Evolutionary conservation across 2,888 invertebrate genomes (phyloP).

Genomic region (Mesodorylaimus sp.): DNA sequence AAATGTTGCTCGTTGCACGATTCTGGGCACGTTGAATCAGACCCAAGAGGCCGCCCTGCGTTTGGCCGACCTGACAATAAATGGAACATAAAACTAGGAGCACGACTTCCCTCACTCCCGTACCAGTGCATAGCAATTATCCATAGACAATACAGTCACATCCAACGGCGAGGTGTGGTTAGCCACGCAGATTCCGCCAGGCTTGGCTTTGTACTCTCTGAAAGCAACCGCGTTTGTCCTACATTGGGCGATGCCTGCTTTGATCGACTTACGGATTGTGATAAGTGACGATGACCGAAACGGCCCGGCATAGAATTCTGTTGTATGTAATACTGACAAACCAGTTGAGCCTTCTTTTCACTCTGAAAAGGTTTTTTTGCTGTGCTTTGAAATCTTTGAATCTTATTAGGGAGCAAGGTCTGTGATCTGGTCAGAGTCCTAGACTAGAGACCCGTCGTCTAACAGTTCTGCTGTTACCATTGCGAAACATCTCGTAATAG

Average conservation of each 20-base stretch:
- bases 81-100: too few species aligned
- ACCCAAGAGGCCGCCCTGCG: conserved; percentile 82
- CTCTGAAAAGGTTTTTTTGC: too few species aligned
- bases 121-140: conserved; percentile 79
- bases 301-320: conserved; percentile 53
- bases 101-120: too few species aligned
- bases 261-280: conserved; percentile 32
- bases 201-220: conserved; percentile 53
- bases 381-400: too few species aligned
- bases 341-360: conserved; percentile 48
- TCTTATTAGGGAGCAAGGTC: too few species aligned
- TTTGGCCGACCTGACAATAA: conserved; percentile 87
- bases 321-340: conserved; percentile 52
- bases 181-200: conserved; percentile 74
- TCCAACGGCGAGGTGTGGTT: conserved; percentile 91
- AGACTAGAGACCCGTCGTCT: too few species aligned
- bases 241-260: not conserved
- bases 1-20: conserved; percentile 85
- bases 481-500: too few species aligned
- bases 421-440: too few species aligned
- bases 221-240: conserved; percentile 30
- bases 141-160: conserved; percentile 61
- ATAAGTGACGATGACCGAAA: conserved; percentile 45
- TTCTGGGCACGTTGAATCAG: conserved; percentile 75
- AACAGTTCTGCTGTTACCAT: too few species aligned